Conservation (phyloP, 2,113 vertebrate species). For the Siphamia tubifer region DNA sequence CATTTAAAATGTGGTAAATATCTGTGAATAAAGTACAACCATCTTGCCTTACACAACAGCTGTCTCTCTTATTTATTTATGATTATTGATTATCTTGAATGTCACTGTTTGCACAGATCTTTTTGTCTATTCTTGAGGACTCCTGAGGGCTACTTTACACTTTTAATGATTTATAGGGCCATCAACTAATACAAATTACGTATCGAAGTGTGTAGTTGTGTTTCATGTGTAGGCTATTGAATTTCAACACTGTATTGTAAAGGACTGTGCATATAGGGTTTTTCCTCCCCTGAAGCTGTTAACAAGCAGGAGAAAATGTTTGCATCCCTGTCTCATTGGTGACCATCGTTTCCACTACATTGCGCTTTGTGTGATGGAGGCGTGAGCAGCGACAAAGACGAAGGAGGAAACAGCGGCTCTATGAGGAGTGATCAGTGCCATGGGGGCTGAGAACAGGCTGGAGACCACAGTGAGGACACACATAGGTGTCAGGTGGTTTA, state of each 20-base stretch:
- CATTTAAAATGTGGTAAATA: too few species aligned
- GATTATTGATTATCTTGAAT: constrained; percentile 32
- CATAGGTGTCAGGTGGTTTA: too few species aligned
- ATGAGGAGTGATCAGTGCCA: constrained; percentile 53
- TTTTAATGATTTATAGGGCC: too few species aligned
- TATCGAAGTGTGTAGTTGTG: too few species aligned
- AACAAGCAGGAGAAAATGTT: constrained; percentile 2
- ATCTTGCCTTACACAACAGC: background rate
- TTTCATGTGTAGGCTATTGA: background rate
- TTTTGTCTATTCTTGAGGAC: too few species aligned
- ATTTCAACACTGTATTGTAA: background rate
- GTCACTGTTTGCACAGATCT: constrained; percentile 5
- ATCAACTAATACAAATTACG: too few species aligned
- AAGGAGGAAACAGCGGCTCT: constrained; percentile 37
- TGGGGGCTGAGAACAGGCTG: background rate
- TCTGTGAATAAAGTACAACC: too few species aligned
- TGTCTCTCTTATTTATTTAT: constrained; percentile 4
- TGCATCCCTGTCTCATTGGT: constrained; percentile 47
- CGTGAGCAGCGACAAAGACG: constrained; percentile 70
- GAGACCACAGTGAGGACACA: too few species aligned
- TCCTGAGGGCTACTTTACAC: too few species aligned
- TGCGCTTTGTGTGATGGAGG: constrained; percentile 75
- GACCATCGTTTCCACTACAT: constrained; percentile 60
- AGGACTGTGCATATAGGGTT: background rate
- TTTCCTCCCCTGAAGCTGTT: background rate